Percentiles rank a stretch among this genome's conserved stretches.
Evolutionary conservation across 2,888 invertebrate genomes (phyloP).

Genomic region (Drosophila phalerata): DNA sequence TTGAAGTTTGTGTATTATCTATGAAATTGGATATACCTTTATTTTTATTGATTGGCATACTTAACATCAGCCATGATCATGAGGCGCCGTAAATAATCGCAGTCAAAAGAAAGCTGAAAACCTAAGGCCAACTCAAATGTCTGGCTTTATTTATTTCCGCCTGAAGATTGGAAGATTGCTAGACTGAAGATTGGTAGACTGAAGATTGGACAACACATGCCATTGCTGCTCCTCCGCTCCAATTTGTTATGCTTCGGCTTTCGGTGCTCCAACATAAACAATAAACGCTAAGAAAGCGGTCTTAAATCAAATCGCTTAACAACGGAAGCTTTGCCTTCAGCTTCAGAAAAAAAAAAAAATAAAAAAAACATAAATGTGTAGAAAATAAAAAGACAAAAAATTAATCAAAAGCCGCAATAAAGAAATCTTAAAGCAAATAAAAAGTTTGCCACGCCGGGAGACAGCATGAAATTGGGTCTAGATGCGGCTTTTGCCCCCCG

Average conservation of each 20-base stretch:
- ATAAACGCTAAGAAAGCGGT: conserved; percentile 55
- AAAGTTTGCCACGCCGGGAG: conserved; percentile 61
- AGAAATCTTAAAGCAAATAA: conserved; percentile 76
- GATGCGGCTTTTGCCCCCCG: conserved; percentile 43
- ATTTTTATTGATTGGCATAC: conserved; percentile 48
- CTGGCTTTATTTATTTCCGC: conserved; percentile 68
- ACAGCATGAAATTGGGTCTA: conserved; percentile 73
- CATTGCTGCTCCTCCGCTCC: conserved; percentile 36
- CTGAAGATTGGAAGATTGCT: conserved; percentile 34
- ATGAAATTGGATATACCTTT: conserved; percentile 15
- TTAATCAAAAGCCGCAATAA: conserved; percentile 76
- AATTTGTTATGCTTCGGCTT: conserved; percentile 58
- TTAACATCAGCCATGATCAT: conserved; percentile 21
- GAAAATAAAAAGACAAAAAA: conserved; percentile 41
- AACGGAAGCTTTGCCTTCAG: conserved; percentile 68
- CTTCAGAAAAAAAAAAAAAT: conserved; percentile 15
- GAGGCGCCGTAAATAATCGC: conserved; percentile 41
- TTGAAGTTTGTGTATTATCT: conserved; percentile 22
- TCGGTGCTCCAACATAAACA: conserved; percentile 45
- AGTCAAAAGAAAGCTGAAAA: conserved; percentile 64
- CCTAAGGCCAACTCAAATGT: not conserved
- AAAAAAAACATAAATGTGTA: no score
- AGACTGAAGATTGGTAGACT: no score
- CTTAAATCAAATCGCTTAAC: conserved; percentile 79
- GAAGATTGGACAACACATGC: conserved; percentile 48